Evolutionary conservation across 2,797 vertebrate species (phyloP).

Genomic region (Syngnathus acus): DNA sequence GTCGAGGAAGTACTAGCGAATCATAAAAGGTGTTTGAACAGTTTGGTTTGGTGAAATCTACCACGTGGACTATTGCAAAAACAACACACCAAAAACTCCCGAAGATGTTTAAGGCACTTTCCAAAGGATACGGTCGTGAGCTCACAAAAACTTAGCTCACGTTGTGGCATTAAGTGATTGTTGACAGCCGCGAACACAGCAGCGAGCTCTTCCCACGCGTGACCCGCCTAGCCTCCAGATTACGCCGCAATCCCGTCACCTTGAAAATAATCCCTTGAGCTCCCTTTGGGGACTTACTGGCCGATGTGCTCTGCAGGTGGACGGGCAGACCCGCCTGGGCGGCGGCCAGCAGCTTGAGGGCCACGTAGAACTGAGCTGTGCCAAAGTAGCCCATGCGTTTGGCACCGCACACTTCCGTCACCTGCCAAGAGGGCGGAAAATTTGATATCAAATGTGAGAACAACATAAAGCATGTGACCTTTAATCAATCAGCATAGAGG

Average conservation of each 20-base stretch:
- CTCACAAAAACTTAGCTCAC: too few relatives aligned
- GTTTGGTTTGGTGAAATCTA: too few relatives aligned
- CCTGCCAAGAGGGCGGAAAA: slow-evolving; percentile 57
- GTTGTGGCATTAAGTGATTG: slow-evolving; percentile 31
- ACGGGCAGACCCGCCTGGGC: slow-evolving; percentile 84
- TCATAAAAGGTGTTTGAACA: too few relatives aligned
- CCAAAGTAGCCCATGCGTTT: slow-evolving; percentile 88
- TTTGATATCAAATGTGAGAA: too few relatives aligned
- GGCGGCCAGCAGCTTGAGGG: slow-evolving; percentile 88
- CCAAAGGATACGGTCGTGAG: too few relatives aligned
- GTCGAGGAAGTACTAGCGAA: too few relatives aligned
- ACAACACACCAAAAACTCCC: too few relatives aligned
- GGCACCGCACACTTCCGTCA: slow-evolving; percentile 88
- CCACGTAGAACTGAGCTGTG: slow-evolving; percentile 84
- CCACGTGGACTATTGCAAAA: too few relatives aligned
- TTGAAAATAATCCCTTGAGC: slow-evolving; percentile 62
- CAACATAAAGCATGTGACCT: too few relatives aligned
- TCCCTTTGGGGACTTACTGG: slow-evolving; percentile 73
- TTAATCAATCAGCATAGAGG: too few relatives aligned
- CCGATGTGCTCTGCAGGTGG: slow-evolving; percentile 79
- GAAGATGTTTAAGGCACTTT: too few relatives aligned
- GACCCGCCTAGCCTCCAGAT: slow-evolving; percentile 54
- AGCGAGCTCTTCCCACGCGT: slow-evolving; percentile 38
- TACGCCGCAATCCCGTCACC: slow-evolving; percentile 55
- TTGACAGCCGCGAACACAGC: not conserved